Evolutionary conservation across 1,140 invertebrate genomes (phyloP).

Genomic region (Lordiphosa stackelbergi): DNA sequence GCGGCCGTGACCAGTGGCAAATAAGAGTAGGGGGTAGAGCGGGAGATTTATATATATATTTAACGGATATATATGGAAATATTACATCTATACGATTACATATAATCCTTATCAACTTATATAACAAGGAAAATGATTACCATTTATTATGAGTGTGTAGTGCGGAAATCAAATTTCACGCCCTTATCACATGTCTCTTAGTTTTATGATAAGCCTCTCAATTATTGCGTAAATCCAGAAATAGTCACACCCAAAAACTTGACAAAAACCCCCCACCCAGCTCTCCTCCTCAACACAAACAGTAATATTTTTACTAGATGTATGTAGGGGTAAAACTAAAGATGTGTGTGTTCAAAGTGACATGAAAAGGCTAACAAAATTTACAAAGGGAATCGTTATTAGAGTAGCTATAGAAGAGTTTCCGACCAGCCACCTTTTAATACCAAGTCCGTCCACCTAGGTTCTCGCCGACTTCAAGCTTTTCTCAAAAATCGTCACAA

Average conservation of each 20-base stretch:
- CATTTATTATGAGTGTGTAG: slow-evolving; percentile 65
- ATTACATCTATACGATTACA: slow-evolving; percentile 39
- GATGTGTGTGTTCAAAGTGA: too few relatives aligned
- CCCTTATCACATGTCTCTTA: slow-evolving; percentile 65
- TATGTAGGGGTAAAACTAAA: too few relatives aligned
- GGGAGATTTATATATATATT: slow-evolving; percentile 20
- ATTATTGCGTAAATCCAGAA: slow-evolving; percentile 31
- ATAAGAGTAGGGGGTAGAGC: slow-evolving; percentile 22
- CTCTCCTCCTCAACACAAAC: neutral
- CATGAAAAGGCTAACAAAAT: too few relatives aligned
- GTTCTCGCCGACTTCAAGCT: too few relatives aligned
- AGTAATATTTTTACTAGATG: slow-evolving; percentile 9
- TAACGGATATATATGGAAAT: slow-evolving; percentile 37
- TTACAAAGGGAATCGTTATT: too few relatives aligned
- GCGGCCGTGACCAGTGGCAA: slow-evolving; percentile 52
- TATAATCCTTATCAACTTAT: slow-evolving; percentile 67
- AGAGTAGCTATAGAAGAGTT: too few relatives aligned
- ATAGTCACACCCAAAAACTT: slow-evolving; percentile 10
- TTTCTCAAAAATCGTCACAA: too few relatives aligned
- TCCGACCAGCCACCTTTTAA: too few relatives aligned
- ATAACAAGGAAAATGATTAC: slow-evolving; percentile 36
- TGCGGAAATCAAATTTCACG: slow-evolving; percentile 76
- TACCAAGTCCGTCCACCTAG: too few relatives aligned
- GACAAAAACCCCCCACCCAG: slow-evolving; percentile 1
- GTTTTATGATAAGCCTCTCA: slow-evolving; percentile 57